Evolutionary conservation across 2,797 vertebrate genomes (phyloP).

Genomic region (Urophycis tenuis): DNA sequence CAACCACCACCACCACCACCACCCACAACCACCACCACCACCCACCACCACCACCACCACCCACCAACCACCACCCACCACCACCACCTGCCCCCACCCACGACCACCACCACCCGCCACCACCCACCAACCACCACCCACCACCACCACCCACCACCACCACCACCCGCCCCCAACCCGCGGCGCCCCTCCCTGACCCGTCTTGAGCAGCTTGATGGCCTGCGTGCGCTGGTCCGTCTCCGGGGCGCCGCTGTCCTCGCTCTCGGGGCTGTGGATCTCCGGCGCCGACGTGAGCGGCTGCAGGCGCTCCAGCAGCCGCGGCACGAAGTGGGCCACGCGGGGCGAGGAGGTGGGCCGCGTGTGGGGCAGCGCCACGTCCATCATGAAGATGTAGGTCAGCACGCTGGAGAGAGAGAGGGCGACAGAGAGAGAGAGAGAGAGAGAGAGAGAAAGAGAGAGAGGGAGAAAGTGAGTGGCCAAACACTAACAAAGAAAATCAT

Average conservation of each 20-base stretch:
- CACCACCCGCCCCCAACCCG: slow-evolving; percentile 23
- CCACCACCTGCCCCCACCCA: too few species aligned
- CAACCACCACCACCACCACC: too few species aligned
- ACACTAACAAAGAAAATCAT: background rate
- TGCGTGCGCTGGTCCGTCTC: slow-evolving; percentile 91
- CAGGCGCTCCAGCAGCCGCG: slow-evolving; percentile 79
- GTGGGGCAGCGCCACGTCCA: slow-evolving; percentile 90
- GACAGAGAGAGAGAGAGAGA: too few species aligned
- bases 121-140: too few species aligned
- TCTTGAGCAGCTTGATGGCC: slow-evolving; percentile 97
- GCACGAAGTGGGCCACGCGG: slow-evolving; percentile 84
- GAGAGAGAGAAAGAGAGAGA: too few species aligned
- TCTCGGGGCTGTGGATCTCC: slow-evolving; percentile 94
- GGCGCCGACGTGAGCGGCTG: slow-evolving; percentile 87
- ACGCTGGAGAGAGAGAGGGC: slow-evolving; percentile 84
- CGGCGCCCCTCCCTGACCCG: slow-evolving; percentile 67
- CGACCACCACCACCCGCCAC: too few species aligned
- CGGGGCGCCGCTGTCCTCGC: slow-evolving; percentile 83
- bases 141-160: too few species aligned
- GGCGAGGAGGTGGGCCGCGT: slow-evolving; percentile 86
- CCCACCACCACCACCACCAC: too few species aligned
- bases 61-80: too few species aligned
- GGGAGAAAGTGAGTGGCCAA: background rate
- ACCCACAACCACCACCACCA: too few species aligned
- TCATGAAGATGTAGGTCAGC: slow-evolving; percentile 98